Base-by-base conservation (phyloP, 2,113 vertebrate genomes). In the Nibea albiflora region DNA sequence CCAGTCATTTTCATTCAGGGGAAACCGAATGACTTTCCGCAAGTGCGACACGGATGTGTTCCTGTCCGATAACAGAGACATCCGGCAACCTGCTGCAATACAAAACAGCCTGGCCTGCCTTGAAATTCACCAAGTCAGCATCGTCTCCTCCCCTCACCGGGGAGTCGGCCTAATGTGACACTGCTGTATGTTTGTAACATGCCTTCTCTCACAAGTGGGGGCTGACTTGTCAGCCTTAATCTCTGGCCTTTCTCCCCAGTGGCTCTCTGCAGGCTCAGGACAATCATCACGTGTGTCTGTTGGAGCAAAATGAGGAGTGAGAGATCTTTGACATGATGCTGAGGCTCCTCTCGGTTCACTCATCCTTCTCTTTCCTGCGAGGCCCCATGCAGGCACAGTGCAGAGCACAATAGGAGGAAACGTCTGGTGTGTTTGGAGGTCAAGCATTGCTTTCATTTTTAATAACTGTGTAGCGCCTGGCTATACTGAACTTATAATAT, bases 261-360 rank as follows among this genome's bases (percentile, higher is more conserved):
- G 86, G 74, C 39, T 69, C 67, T 77, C 67, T 70, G 85, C 88
- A 26, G 85, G 74, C 70, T 79, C 83, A 61, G 70, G 86, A 82
- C 90, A 92, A 93, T 93, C 91, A 89, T 83, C 87, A 85, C 84
- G 87, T 83, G 81, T 91, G 88, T 89, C 78, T 90, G 76, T 73
- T 39, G 12, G 24, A 58, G 49, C 11, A 62, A 83, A 84, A 83
- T 73, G 54, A 78, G 80, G 50, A 81, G 73, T 19, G 11, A 70
- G 77, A 62, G 70, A 76, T 78, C 70, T 81, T 61, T 74, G 80
- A 86, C 74, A 84, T 60, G 20, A 60, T 46, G 65, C 83, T 64
- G 80, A 73, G 67, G 15, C 58, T 84, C 52, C 73, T 85, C 56
- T 11, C 22, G 72, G 78, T 76, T 73, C 66, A 64, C 50, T 81